Percentiles rank a stretch among this genome's conserved stretches.
Conservation (phyloP, 2,888 invertebrate species). For the Sinodicranocentrus sp. region DNA sequence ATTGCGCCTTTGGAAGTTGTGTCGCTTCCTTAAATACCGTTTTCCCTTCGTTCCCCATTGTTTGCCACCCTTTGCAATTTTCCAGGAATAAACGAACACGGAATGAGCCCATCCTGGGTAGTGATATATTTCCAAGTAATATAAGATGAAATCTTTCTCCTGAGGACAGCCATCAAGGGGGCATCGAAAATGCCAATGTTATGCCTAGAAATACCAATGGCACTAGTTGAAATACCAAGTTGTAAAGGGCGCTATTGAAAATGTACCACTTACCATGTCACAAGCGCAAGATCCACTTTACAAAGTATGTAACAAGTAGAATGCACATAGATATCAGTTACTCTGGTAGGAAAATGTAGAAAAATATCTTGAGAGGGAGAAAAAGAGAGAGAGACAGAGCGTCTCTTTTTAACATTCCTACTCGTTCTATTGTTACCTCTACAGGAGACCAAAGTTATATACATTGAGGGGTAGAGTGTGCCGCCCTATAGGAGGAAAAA, state of each 20-base stretch:
- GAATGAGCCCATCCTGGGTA: not conserved
- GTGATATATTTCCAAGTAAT: conserved; percentile 44
- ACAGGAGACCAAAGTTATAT: not conserved
- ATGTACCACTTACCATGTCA: not conserved
- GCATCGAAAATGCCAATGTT: conserved; percentile 56
- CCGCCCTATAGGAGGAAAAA: conserved; percentile 36
- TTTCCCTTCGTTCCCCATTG: no score
- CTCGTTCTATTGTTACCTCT: conserved; percentile 11
- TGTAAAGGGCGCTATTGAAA: conserved; percentile 20
- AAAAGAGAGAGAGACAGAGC: conserved; percentile 9
- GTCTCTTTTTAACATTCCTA: conserved; percentile 17
- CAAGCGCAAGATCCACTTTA: not conserved
- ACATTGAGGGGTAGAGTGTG: no score
- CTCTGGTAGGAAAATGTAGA: not conserved
- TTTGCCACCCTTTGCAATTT: no score
- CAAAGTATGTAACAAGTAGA: conserved; percentile 38
- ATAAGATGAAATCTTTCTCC: conserved; percentile 53
- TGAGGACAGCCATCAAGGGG: conserved; percentile 59
- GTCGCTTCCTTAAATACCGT: no score
- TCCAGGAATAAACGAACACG: no score
- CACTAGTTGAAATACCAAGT: conserved; percentile 66
- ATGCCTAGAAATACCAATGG: conserved; percentile 53
- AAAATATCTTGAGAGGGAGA: conserved; percentile 23
- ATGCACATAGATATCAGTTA: not conserved
- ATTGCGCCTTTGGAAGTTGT: no score